These are phyloP conservation scores for Hypena proboscidalis DNA, from an alignment of 2,888 invertebrate genomes.

Conservation along the genomic window DNA sequence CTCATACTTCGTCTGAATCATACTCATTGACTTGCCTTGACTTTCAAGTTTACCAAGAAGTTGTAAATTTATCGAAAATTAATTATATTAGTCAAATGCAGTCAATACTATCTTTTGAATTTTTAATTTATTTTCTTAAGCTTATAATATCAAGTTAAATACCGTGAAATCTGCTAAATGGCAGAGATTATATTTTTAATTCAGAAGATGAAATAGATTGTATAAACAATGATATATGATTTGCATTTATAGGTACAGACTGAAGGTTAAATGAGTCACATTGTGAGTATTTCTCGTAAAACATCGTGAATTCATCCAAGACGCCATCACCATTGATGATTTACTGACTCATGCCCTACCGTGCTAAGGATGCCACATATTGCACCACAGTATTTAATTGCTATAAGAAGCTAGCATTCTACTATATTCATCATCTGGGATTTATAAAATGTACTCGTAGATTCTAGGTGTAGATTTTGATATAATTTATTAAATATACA, in stretches of 20 bases:
- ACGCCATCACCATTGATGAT: conserved; percentile 32
- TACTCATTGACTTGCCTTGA: too few species aligned
- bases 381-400: not conserved
- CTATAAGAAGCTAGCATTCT: too few species aligned
- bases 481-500: too few species aligned
- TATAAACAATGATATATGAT: conserved; percentile 30
- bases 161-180: conserved; percentile 6
- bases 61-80: too few species aligned
- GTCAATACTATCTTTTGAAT: too few species aligned
- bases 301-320: conserved; percentile 49
- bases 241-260: conserved; percentile 37
- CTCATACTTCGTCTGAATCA: too few species aligned
- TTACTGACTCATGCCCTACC: conserved; percentile 41
- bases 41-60: too few species aligned
- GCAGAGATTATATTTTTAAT: not conserved
- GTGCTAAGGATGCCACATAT: conserved; percentile 29
- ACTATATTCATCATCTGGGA: too few species aligned
- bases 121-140: too few species aligned
- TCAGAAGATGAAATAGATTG: conserved; percentile 11
- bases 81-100: too few species aligned
- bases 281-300: conserved; percentile 46
- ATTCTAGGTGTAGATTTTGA: too few species aligned
- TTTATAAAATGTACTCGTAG: too few species aligned
- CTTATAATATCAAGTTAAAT: conserved; percentile 3
- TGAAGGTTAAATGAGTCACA: conserved; percentile 45